Evolutionary conservation across 1,140 invertebrate genomes (phyloP), one percentile per base, ranked within the genome.

Genomic region (Drosophila arawakana): DNA sequence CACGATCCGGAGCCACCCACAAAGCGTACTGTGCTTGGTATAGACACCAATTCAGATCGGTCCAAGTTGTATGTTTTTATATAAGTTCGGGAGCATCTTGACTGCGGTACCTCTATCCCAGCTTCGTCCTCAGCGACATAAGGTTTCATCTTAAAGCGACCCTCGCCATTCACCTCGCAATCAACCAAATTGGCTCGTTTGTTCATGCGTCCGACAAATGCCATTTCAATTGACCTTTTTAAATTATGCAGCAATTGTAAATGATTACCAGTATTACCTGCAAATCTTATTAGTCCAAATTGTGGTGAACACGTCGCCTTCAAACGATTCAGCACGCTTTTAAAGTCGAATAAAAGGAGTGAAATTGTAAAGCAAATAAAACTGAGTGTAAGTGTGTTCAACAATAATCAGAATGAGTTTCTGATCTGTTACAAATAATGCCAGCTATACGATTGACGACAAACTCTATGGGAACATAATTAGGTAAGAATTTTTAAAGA

Each of bases 201-300:
- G 18, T 82, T 71, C 35, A 83, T 43, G 13, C 67, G 83, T 30
- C 82, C 83, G 7, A 82, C 43, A 49, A 86, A 86, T 25, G 82
- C 82, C 82, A 86, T 86, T 49, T 54, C 6, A 7, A 54, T 18
- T 18, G 21, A 37, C 50, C n/a, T 34, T 6, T 37, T 13, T 7
- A 10, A 11, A 1, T 52, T 13, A 21, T 21, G 18, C 18, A 21
- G 18, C 18, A 21, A 25, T 41, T 8, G 2, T 57, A 39, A 35
- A 15, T 57, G 34, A 25, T 3, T 35, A 13, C 5, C 9, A 7
- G 1, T 18, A 54, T 58, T 54, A 62, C 54, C 41, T 63, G 43
- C 1, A n/a, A 63, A 21, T 52, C n/a, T 43, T 43, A 25, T 25
- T 30, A 54, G 34, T 41, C 58, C 41, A 43, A 57, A 55, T 37